phyloP scores from a whole-genome alignment of 1,140 invertebrate species.

The Dermatophagoides farinae region DNA sequence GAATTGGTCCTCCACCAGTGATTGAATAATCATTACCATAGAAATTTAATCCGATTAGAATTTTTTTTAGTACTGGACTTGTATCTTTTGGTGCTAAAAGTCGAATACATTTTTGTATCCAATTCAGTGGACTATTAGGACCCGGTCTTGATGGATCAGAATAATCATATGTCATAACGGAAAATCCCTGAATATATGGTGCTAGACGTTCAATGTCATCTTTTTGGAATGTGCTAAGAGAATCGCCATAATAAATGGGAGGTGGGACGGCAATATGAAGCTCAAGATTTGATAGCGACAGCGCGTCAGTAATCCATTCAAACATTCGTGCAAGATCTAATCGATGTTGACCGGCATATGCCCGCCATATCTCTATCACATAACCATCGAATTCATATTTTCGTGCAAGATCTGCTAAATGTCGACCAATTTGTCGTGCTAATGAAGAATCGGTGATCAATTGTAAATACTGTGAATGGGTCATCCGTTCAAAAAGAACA shows the following conservation, averaged over 20 bases:
- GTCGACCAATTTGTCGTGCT: constrained; percentile 8
- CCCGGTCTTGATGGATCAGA: constrained; percentile 53
- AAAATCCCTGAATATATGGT: constrained; percentile 57
- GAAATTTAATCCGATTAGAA: constrained; percentile 74
- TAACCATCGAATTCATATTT: constrained; percentile 54
- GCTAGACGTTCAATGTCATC: constrained; percentile 54
- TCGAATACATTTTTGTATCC: constrained; percentile 57
- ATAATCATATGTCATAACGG: constrained; percentile 87
- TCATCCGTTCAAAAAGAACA: constrained; percentile 65
- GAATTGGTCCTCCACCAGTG: constrained; percentile 50
- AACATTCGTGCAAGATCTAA: constrained; percentile 30
- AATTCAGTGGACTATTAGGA: constrained; percentile 65
- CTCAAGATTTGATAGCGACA: constrained; percentile 35
- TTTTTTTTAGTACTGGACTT: constrained; percentile 44
- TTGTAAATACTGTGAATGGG: constrained; percentile 20
- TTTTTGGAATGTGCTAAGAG: constrained; percentile 45
- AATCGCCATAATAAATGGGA: constrained; percentile 33
- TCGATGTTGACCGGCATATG: constrained; percentile 40
- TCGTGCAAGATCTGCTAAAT: constrained; percentile 24
- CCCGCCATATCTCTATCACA: constrained; percentile 64
- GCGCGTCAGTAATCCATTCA: constrained; percentile 28
- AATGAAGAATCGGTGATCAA: constrained; percentile 13
- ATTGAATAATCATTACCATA: constrained; percentile 63
- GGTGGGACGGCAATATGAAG: constrained; percentile 69
- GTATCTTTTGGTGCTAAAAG: constrained; percentile 36